Evolutionary conservation across 2,113 vertebrate species (phyloP).

Genomic region (Globicephala melas): DNA sequence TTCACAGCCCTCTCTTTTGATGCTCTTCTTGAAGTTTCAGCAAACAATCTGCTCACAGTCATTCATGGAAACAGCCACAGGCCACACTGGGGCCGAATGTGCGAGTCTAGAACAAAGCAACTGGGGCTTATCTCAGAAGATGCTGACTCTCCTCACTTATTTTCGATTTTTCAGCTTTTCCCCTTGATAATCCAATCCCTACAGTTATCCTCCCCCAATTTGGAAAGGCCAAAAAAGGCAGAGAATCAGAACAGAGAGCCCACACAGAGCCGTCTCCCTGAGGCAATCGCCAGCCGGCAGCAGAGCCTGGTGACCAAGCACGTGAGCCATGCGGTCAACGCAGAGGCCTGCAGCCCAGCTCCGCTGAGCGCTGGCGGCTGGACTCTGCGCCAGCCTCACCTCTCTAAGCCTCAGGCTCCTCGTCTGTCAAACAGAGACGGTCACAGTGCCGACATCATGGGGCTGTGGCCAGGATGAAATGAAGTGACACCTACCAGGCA

Average conservation of each 20-base stretch:
- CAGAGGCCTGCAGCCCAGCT: not conserved
- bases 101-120: accelerated
- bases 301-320: not conserved
- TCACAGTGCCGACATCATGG: not conserved
- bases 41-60: not conserved
- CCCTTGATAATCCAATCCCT: not conserved
- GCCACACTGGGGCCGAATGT: not conserved
- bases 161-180: not conserved
- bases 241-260: constrained; percentile 42
- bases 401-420: not conserved
- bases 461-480: not conserved
- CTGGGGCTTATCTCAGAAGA: not conserved
- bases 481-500: too few relatives aligned
- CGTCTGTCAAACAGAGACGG: not conserved
- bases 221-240: constrained; percentile 36
- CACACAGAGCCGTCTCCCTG: not conserved
- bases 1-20: not conserved
- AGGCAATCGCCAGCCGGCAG: not conserved
- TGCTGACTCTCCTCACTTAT: not conserved
- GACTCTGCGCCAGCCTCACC: too few relatives aligned
- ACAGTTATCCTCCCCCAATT: not conserved
- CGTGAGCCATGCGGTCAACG: accelerated
- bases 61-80: not conserved
- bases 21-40: not conserved
- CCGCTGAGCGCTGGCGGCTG: accelerated